phyloP scores from a whole-genome alignment of 2,113 vertebrate species.

The Uropsilus gracilis region DNA sequence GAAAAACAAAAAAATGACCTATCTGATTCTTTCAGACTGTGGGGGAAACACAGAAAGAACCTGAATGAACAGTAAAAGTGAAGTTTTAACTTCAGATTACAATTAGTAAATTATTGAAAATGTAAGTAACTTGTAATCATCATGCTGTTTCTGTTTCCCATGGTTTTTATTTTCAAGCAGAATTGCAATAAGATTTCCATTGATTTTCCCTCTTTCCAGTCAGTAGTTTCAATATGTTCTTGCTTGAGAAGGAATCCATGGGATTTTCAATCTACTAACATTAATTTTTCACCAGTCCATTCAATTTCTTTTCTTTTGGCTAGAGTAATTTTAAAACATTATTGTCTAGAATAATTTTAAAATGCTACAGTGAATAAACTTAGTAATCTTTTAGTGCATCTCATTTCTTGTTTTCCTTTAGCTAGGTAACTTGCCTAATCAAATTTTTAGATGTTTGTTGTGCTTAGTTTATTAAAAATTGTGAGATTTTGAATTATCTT shows the following conservation, averaged over 20 bases:
- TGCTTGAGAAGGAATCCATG: neutral
- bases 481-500: neutral
- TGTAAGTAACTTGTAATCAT: neutral
- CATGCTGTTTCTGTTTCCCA: neutral
- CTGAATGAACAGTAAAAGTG: neutral
- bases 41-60: neutral
- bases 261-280: neutral
- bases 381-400: constrained; percentile 35
- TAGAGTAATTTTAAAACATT: neutral
- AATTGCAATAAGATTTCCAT: neutral
- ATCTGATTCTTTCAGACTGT: neutral
- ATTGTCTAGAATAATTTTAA: neutral
- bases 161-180: neutral
- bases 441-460: constrained; percentile 1
- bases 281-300: constrained; percentile 47
- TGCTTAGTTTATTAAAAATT: constrained; percentile 18
- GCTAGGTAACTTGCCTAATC: neutral
- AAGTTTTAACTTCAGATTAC: neutral
- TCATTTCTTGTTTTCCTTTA: constrained; percentile 10
- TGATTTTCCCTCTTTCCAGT: constrained; percentile 25
- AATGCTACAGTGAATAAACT: constrained; percentile 27
- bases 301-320: neutral
- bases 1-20: neutral
- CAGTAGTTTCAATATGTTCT: constrained; percentile 1
- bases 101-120: constrained; percentile 24